Evolutionary conservation across 2,888 invertebrate genomes (phyloP).

Genomic region (Athalia rosae): DNA sequence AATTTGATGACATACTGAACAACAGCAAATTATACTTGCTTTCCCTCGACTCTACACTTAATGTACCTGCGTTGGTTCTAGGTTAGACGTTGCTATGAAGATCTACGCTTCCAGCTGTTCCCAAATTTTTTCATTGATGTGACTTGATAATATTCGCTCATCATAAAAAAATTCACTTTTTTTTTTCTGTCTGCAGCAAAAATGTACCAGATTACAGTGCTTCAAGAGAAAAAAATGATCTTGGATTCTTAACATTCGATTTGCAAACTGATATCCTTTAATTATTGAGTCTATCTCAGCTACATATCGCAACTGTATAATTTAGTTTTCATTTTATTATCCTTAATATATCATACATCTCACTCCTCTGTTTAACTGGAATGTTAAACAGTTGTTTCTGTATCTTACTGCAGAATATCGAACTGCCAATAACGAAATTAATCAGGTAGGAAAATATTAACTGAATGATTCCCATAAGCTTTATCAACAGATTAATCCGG

Average conservation of each 20-base stretch:
- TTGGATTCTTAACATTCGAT: constrained; percentile 96
- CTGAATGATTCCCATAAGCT: not conserved
- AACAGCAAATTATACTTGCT: no score
- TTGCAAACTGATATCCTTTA: constrained; percentile 88
- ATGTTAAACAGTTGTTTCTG: constrained; percentile 97
- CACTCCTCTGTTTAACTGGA: constrained; percentile 97
- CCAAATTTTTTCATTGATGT: constrained; percentile 48
- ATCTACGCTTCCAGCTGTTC: constrained; percentile 25
- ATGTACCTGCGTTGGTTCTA: not conserved
- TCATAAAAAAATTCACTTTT: constrained; percentile 21
- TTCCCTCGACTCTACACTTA: no score
- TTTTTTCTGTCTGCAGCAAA: constrained; percentile 81
- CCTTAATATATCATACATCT: constrained; percentile 76
- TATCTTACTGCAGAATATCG: constrained; percentile 98
- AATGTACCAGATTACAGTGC: constrained; percentile 97
- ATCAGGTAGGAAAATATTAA: constrained; percentile 77
- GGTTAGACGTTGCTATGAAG: not conserved
- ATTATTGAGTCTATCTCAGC: constrained; percentile 24
- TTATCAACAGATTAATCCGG: no score
- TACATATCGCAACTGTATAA: not conserved
- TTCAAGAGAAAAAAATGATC: constrained; percentile 94
- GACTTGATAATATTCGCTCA: constrained; percentile 48
- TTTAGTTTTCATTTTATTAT: constrained; percentile 42
- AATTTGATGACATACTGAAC: constrained; percentile 42
- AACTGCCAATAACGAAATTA: constrained; percentile 89